Percentiles rank a stretch among this genome's conserved stretches.
phyloP scores from a whole-genome alignment of 2,888 invertebrate species.

The Trichopria drosophilae region DNA sequence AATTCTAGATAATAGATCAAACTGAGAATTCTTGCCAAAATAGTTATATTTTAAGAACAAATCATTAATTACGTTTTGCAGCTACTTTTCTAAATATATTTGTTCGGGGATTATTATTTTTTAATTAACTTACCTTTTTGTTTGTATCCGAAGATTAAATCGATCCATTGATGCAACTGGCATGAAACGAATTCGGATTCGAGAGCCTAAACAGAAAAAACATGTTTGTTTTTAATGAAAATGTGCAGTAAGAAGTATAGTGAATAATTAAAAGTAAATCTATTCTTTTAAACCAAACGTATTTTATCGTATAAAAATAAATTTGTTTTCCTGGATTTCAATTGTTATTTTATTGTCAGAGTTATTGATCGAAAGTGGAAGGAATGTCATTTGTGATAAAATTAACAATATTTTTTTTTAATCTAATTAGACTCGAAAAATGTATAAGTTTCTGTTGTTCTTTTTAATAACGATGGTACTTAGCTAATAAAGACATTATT shows the following conservation, averaged over 20 bases:
- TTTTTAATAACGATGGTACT: too few relatives aligned
- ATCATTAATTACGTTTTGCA: too few relatives aligned
- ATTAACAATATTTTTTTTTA: too few relatives aligned
- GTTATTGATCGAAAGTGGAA: too few relatives aligned
- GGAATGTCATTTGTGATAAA: too few relatives aligned
- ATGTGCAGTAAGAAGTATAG: neutral
- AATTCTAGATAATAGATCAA: neutral
- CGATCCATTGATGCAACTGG: constrained; percentile 99
- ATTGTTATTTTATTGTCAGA: too few relatives aligned
- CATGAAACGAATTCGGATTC: constrained; percentile 99
- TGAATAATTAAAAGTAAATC: constrained; percentile 1
- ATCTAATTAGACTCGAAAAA: too few relatives aligned
- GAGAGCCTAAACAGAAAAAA: constrained; percentile 68
- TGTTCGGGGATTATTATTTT: constrained; percentile 1
- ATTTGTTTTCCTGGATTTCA: too few relatives aligned
- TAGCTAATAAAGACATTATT: too few relatives aligned
- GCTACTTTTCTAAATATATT: neutral
- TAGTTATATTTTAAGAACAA: too few relatives aligned
- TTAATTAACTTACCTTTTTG: constrained; percentile 74
- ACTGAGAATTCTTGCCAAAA: neutral
- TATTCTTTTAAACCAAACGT: neutral
- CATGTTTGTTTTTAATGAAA: constrained; percentile 17
- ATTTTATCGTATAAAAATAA: neutral
- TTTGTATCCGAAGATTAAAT: constrained; percentile 98
- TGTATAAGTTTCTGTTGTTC: too few relatives aligned